phyloP scores from a whole-genome alignment of 2,797 vertebrate genomes.

The Pogoniulus pusillus region DNA sequence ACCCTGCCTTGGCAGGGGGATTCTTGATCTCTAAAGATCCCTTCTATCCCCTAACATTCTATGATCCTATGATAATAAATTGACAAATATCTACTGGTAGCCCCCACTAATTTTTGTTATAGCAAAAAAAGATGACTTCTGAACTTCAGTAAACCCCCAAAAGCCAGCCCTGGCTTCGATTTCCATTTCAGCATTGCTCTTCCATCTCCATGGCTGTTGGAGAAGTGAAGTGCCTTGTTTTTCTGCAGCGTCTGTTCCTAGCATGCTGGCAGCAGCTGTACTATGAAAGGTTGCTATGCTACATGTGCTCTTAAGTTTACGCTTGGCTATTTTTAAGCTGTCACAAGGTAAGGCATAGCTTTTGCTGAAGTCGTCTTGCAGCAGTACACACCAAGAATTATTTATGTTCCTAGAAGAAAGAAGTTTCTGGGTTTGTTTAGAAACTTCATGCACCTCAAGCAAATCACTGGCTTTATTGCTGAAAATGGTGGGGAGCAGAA shows the following conservation, averaged over 20 bases:
- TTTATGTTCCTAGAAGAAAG: constrained; percentile 15
- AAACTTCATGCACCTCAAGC: neutral
- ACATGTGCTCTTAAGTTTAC: constrained; percentile 28
- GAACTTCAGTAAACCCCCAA: neutral
- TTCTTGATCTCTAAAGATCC: too few species aligned
- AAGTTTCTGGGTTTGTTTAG: neutral
- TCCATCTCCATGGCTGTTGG: neutral
- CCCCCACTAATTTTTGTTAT: neutral
- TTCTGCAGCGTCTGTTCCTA: neutral
- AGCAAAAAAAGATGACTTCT: neutral
- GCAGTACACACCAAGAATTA: constrained; percentile 14
- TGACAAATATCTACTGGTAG: neutral
- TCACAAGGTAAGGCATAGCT: constrained; percentile 61
- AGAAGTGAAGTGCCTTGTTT: neutral
- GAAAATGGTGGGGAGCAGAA: neutral
- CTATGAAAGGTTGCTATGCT: constrained; percentile 57
- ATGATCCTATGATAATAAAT: neutral
- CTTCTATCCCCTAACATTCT: too few species aligned
- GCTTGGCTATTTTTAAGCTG: constrained; percentile 57
- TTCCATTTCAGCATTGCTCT: neutral
- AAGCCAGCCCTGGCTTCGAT: neutral
- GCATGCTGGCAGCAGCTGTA: neutral
- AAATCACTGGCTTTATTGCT: neutral
- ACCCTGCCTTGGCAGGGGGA: too few species aligned
- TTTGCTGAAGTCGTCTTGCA: constrained; percentile 33